phyloP scores from a whole-genome alignment of 35 echinoderm and acorn worm genomes.

The Patiria miniata region DNA sequence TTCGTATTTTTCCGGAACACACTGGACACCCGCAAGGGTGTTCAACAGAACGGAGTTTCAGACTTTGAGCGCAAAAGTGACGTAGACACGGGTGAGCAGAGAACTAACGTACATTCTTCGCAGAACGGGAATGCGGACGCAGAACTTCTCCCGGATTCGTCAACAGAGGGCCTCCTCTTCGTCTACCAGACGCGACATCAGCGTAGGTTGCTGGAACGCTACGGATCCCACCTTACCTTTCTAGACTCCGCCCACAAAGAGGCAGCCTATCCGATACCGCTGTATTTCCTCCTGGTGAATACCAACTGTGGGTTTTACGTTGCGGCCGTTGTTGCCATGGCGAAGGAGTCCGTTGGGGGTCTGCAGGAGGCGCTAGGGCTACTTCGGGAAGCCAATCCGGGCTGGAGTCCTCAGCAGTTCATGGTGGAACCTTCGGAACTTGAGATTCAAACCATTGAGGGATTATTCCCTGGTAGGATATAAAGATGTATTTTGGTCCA shows the following conservation, averaged over 20 bases:
- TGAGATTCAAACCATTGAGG: background rate
- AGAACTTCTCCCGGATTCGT: background rate
- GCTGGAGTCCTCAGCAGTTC: constrained; percentile 14
- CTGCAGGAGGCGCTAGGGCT: background rate
- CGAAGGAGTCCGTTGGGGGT: background rate
- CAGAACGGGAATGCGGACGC: too few relatives aligned
- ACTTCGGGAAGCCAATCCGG: background rate
- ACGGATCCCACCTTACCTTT: background rate
- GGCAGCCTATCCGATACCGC: background rate
- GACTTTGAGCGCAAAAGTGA: background rate
- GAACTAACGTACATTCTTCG: background rate
- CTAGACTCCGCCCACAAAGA: background rate
- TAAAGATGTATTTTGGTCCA: background rate
- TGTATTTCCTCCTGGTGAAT: background rate
- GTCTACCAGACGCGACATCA: background rate
- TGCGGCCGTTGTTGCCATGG: background rate
- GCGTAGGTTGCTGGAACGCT: background rate
- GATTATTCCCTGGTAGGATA: background rate
- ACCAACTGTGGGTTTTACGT: background rate
- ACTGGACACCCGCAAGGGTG: background rate
- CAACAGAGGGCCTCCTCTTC: background rate
- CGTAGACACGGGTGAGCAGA: background rate
- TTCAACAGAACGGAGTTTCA: too few relatives aligned
- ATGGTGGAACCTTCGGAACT: background rate
- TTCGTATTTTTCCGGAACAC: background rate